Evolutionary conservation across 2,113 vertebrate species (phyloP), one percentile per base, ranked within the genome.

Genomic region (Mus spicilegus): DNA sequence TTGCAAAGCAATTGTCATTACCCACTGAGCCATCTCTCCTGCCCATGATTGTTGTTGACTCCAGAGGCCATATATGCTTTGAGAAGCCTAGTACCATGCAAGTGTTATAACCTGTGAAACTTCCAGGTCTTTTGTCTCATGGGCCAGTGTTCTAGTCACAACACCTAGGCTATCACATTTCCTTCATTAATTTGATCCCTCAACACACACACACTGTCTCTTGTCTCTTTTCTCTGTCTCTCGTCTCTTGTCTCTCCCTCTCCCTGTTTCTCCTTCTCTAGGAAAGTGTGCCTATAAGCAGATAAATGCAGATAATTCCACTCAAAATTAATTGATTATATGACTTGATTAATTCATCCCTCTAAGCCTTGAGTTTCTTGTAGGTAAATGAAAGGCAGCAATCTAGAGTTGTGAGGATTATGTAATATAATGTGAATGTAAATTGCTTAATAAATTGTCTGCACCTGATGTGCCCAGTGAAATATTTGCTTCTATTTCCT

Each of bases 111-210:
- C 36, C 58, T 73, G 46, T 46, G 42, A 86, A 70, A 93, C 56
- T 81, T 39, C 9, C 72, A 75, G 51, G 22, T 82, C 36, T 90
- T 80, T 91, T 84, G 39, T 84, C 76, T 94, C 30, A 77, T 14
- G 46, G 46, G 10, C 17, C 30, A 63, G 20, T 54, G 67, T 94
- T 84, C 7, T 10, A 24, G 49, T 93, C 30, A 61, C 54, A 8
- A 36, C 0, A 54, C 30, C 33, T 39, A 85, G 17, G 51, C 22
- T 28, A 7, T 22, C 12, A 33, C 4, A 56, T 7, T 89, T 67
- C 89, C n/a, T 94, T 80, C 65, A 54, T 78, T 94, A 36, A 78
- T 26, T 49, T 87, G 54, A 89, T 80, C 28, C 26, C n/a, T 96
- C 69, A 93, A 54, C 19, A 42, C n/a, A 56, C 77, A 67, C 42